Evolutionary conservation across 2,113 vertebrate species (phyloP).

Genomic region (Sarotherodon lohbergeri): DNA sequence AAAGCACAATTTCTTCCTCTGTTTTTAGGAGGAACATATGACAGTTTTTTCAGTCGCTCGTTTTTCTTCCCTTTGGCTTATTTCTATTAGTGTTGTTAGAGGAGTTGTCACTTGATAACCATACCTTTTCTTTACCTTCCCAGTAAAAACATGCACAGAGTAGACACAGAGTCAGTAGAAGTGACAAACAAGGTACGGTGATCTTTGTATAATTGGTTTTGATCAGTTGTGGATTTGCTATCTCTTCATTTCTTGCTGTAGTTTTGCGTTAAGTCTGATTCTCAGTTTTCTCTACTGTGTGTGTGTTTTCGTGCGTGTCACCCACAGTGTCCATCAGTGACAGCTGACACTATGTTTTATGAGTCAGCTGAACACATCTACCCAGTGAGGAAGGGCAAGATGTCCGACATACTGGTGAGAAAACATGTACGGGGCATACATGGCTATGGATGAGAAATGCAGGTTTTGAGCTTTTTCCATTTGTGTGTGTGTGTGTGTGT

Average conservation of each 20-base stretch:
- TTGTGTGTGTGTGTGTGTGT: neutral
- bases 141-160: constrained; percentile 78
- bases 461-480: neutral
- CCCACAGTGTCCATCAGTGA: constrained; percentile 52
- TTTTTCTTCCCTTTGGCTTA: neutral
- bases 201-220: neutral
- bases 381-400: constrained; percentile 51
- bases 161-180: constrained; percentile 60
- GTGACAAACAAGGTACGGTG: constrained; percentile 56
- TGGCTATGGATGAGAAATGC: neutral
- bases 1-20: neutral
- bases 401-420: constrained; percentile 69
- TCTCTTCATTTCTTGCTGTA: neutral
- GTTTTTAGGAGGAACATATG: neutral
- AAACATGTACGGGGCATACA: accelerated
- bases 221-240: neutral
- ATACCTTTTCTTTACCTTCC: neutral
- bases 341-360: constrained; percentile 58
- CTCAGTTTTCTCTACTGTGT: neutral
- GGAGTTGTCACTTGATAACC: neutral
- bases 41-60: neutral
- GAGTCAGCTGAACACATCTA: constrained; percentile 60
- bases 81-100: neutral
- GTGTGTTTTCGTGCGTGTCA: neutral
- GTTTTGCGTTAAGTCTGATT: neutral